Conservation (phyloP, 1,140 invertebrate genomes). For the Araneus ventricosus region DNA sequence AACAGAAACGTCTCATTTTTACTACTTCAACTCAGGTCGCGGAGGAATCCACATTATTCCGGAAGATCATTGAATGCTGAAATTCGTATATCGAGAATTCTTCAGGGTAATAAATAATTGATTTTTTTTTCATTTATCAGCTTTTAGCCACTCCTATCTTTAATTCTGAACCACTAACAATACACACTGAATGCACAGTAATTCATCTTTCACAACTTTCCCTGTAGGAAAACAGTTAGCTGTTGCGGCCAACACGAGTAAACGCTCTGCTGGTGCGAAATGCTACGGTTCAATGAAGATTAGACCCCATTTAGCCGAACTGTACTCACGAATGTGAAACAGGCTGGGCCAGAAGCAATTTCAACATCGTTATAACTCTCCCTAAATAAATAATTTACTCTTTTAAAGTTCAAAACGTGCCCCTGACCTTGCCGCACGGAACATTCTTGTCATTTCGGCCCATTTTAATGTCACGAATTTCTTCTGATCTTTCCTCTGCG, state of each 20-base stretch:
- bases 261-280: neutral
- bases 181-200: too few species aligned
- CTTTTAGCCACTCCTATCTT: too few species aligned
- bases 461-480: slow-evolving; percentile 66
- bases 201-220: neutral
- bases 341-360: neutral
- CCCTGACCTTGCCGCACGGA: slow-evolving; percentile 58
- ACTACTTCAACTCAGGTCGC: too few species aligned
- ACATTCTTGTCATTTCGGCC: slow-evolving; percentile 5
- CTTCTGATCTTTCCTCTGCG: slow-evolving; percentile 2
- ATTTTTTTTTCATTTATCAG: too few species aligned
- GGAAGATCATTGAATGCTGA: too few species aligned
- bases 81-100: too few species aligned
- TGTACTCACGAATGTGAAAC: neutral
- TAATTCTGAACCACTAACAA: too few species aligned
- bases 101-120: too few species aligned
- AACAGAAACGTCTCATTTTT: too few species aligned
- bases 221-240: neutral
- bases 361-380: neutral
- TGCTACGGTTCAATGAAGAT: neutral
- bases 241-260: neutral
- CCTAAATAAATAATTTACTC: neutral
- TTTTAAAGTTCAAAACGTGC: slow-evolving; percentile 11
- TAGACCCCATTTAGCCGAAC: neutral
- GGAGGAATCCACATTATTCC: too few species aligned